These are phyloP conservation scores for Hydrozoanthus gracilis DNA, from an alignment of 92 coral and sea anemone species.

Conservation along the genomic window DNA sequence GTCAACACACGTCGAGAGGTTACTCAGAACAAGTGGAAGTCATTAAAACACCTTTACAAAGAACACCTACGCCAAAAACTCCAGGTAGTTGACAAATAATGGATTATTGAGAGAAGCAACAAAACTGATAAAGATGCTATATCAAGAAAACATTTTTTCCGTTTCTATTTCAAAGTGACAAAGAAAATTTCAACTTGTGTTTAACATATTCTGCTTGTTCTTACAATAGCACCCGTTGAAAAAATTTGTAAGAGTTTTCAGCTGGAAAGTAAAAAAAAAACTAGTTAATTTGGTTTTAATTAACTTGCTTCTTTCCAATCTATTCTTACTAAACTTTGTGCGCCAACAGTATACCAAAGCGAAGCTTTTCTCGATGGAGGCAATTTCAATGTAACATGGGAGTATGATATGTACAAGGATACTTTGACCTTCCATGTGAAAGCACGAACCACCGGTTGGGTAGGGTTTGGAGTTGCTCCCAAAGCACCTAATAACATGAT, in stretches of 20 bases:
- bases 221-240: too few species aligned
- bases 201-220: too few species aligned
- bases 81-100: background rate
- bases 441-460: constrained; percentile 33
- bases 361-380: background rate
- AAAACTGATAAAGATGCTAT: background rate
- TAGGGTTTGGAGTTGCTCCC: constrained; percentile 36
- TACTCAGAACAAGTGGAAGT: background rate
- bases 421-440: constrained; percentile 15
- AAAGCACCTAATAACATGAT: constrained; percentile 28
- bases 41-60: background rate
- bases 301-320: too few species aligned
- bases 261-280: too few species aligned
- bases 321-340: background rate
- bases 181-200: too few species aligned
- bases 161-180: background rate
- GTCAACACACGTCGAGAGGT: background rate
- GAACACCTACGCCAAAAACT: background rate
- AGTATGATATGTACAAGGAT: constrained; percentile 24
- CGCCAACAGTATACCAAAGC: background rate
- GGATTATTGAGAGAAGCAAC: background rate
- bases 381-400: constrained; percentile 38
- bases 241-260: too few species aligned
- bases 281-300: too few species aligned
- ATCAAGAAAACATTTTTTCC: background rate